Evolutionary conservation across 2,113 vertebrate species (phyloP).

Genomic region (Thalassarche chlororhynchos): DNA sequence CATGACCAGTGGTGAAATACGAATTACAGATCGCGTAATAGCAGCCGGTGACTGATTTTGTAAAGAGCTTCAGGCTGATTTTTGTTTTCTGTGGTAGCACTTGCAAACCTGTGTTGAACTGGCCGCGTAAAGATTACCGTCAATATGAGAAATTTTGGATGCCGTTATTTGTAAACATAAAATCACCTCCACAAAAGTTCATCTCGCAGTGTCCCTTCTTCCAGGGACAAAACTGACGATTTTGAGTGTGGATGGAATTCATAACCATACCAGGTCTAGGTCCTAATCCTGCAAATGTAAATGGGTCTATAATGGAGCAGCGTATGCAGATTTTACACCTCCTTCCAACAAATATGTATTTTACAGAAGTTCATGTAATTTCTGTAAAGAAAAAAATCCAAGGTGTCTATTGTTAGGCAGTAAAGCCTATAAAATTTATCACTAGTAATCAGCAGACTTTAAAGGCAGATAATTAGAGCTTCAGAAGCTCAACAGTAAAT

Average conservation of each 20-base stretch:
- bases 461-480: slow-evolving; percentile 13
- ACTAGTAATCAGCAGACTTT: slow-evolving; percentile 2
- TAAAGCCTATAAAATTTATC: not conserved
- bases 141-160: not conserved
- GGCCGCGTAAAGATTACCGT: accelerated
- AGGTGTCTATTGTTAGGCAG: not conserved
- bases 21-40: not conserved
- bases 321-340: not conserved
- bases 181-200: not conserved
- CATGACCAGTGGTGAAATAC: accelerated
- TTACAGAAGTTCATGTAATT: not conserved
- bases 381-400: not conserved
- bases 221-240: not conserved
- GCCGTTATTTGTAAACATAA: not conserved
- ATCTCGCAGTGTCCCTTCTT: not conserved
- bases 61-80: not conserved
- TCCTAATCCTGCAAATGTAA: not conserved
- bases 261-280: too few relatives aligned
- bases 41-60: not conserved
- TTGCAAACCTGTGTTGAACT: not conserved
- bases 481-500: not conserved
- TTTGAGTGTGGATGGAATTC: not conserved
- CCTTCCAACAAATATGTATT: not conserved
- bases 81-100: not conserved
- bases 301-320: not conserved